Percentiles rank a stretch among this genome's conserved stretches.
These are phyloP conservation scores for Cylindroiulus punctatus DNA, from an alignment of 2,888 invertebrate species.

Conservation along the genomic window DNA sequence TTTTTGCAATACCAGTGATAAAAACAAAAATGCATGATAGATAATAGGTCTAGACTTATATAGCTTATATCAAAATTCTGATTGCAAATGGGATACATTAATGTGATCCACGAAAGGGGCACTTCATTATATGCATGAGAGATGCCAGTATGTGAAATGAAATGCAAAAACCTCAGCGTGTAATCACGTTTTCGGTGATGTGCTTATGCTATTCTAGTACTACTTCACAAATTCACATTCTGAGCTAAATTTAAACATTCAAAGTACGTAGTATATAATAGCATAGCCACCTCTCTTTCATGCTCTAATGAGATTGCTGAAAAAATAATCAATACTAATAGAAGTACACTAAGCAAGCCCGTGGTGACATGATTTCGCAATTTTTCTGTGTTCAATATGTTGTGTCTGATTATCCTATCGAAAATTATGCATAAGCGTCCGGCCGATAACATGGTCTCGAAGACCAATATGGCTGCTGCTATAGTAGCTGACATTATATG, in stretches of 20 bases:
- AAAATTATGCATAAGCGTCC: too few species aligned
- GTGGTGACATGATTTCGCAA: too few species aligned
- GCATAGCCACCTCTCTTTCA: neutral
- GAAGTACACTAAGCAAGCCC: too few species aligned
- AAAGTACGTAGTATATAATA: neutral
- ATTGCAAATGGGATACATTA: neutral
- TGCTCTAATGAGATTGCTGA: neutral
- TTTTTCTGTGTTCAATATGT: too few species aligned
- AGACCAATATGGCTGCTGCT: too few species aligned
- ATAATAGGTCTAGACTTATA: neutral
- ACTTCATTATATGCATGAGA: neutral
- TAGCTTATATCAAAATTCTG: neutral
- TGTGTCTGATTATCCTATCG: too few species aligned
- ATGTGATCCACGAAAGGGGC: neutral
- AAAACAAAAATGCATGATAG: neutral
- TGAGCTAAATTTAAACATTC: neutral
- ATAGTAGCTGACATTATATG: too few species aligned
- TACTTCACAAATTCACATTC: neutral
- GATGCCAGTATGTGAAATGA: neutral
- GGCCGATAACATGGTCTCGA: too few species aligned
- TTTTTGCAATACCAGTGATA: neutral
- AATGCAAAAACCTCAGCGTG: constrained; percentile 5
- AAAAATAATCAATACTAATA: neutral
- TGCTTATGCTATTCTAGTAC: neutral
- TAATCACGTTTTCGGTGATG: constrained; percentile 6